Evolutionary conservation across 2,113 vertebrate genomes (phyloP).

Genomic region (Fukomys damarensis): DNA sequence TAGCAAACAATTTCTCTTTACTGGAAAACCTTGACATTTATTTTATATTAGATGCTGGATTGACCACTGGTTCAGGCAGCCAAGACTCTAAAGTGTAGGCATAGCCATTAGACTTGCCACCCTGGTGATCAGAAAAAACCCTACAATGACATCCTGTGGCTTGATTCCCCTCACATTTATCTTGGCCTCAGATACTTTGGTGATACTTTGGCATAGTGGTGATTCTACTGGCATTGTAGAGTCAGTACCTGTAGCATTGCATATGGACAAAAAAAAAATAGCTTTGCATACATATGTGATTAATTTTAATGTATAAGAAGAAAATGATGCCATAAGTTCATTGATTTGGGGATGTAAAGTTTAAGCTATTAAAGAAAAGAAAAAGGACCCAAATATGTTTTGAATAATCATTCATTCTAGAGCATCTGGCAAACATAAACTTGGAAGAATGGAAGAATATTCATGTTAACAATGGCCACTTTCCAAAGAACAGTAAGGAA

Average conservation of each 20-base stretch:
- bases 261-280: background rate
- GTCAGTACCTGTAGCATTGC: background rate
- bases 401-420: slow-evolving; percentile 65
- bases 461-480: slow-evolving; percentile 68
- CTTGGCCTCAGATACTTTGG: background rate
- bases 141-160: no score
- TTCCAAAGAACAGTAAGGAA: slow-evolving; percentile 72
- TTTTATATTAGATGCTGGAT: background rate
- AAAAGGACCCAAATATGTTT: slow-evolving; percentile 72
- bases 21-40: background rate
- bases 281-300: background rate
- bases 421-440: slow-evolving; percentile 77
- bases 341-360: slow-evolving; percentile 20
- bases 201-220: background rate
- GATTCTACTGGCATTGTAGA: background rate
- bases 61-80: background rate
- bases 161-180: background rate
- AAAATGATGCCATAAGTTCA: slow-evolving; percentile 33
- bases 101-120: background rate
- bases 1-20: background rate
- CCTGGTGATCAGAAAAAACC: background rate
- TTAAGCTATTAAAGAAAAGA: slow-evolving; percentile 56
- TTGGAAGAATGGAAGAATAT: slow-evolving; percentile 64
- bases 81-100: background rate
- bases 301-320: slow-evolving; percentile 51